A percentile compares a stretch with the other conserved stretches of the same genome.
Evolutionary conservation across 2,888 invertebrate genomes (phyloP).

Genomic region (Margaritifera margaritifera): DNA sequence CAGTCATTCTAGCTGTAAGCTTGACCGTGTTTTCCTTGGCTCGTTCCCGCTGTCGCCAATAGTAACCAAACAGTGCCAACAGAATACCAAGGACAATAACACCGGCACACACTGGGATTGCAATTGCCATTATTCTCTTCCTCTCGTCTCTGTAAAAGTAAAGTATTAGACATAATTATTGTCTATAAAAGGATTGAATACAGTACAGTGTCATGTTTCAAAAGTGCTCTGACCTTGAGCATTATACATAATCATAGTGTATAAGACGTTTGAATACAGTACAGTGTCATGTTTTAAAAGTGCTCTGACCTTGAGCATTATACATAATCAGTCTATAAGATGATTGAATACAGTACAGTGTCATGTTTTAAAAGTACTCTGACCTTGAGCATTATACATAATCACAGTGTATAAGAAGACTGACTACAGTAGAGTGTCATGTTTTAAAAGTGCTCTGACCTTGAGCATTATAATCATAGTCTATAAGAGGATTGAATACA

Average conservation of each 20-base stretch:
- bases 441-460: no score
- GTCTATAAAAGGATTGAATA: neutral
- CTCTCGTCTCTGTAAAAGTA: conserved; percentile 50
- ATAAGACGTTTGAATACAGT: neutral
- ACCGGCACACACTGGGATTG: conserved; percentile 39
- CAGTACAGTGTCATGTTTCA: no score
- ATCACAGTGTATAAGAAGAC: no score
- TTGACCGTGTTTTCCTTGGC: conserved; percentile 93
- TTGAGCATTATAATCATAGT: no score
- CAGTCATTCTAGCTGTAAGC: conserved; percentile 89
- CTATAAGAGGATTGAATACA: no score
- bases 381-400: no score
- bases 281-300: neutral
- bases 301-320: conserved; percentile 1
- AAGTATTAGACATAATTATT: neutral
- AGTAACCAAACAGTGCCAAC: conserved; percentile 73
- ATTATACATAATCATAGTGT: conserved; percentile 7
- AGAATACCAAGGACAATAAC: conserved; percentile 41
- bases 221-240: neutral
- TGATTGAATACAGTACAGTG: neutral
- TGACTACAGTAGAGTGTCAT: no score
- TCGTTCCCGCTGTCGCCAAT: conserved; percentile 85
- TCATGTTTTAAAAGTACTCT: neutral
- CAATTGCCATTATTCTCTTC: conserved; percentile 53
- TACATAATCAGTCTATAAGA: conserved; percentile 3